A percentile compares a stretch with the other conserved stretches of the same genome.
These are phyloP conservation scores for Lacanobia oleracea DNA, from an alignment of 2,888 invertebrate species.

Conservation along the genomic window DNA sequence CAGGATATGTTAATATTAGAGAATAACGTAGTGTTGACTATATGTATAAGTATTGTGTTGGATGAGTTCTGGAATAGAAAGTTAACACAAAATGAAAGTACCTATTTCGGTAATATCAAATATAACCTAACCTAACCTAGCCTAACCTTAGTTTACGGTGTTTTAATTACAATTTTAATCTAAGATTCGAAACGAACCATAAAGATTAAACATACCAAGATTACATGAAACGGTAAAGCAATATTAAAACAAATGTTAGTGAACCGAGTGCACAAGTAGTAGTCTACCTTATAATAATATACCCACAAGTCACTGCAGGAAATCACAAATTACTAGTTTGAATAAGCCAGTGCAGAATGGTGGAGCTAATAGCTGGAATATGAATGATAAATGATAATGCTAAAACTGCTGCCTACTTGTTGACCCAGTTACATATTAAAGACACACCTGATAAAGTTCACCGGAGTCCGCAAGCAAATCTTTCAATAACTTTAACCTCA, in stretches of 20 bases:
- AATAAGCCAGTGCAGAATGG: slow-evolving; percentile 29
- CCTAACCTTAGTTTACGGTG: background rate
- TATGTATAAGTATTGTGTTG: background rate
- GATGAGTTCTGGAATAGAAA: background rate
- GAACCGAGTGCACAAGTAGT: slow-evolving; percentile 6
- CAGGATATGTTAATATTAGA: background rate
- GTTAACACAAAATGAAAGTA: background rate
- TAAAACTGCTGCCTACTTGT: slow-evolving; percentile 44
- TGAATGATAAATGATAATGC: slow-evolving; percentile 48
- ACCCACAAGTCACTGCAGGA: slow-evolving; percentile 40
- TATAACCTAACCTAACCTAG: too few species aligned
- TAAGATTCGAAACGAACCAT: slow-evolving; percentile 35
- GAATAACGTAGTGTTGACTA: background rate
- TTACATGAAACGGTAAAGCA: slow-evolving; percentile 25
- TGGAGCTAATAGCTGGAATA: slow-evolving; percentile 41
- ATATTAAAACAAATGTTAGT: slow-evolving; percentile 26
- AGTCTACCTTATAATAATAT: slow-evolving; percentile 14
- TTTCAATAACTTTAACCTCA: slow-evolving; percentile 8
- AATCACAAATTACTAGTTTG: slow-evolving; percentile 45
- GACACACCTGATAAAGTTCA: slow-evolving; percentile 20
- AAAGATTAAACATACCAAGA: slow-evolving; percentile 40
- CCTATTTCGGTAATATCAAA: background rate
- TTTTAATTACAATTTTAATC: slow-evolving; percentile 37
- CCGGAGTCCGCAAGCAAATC: slow-evolving; percentile 19
- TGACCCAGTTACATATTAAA: slow-evolving; percentile 61